phyloP scores from a whole-genome alignment of 2,888 invertebrate species.

The Drosophila peninsularis region DNA sequence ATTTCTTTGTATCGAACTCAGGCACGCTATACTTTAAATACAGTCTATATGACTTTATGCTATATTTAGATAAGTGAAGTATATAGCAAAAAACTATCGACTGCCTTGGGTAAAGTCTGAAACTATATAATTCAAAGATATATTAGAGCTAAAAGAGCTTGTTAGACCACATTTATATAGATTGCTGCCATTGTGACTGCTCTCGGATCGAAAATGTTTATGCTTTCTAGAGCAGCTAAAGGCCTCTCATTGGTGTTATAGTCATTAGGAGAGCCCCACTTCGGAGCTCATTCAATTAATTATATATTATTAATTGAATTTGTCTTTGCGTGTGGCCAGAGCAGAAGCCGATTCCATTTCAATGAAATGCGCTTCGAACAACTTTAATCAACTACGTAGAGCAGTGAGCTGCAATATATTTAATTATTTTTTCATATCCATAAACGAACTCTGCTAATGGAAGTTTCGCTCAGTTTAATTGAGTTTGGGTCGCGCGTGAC shows the following conservation, averaged over 20 bases:
- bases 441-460: constrained; percentile 66
- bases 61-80: neutral
- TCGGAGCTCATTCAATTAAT: constrained; percentile 7
- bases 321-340: constrained; percentile 23
- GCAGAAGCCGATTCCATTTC: constrained; percentile 17
- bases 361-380: constrained; percentile 16
- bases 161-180: neutral
- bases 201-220: neutral
- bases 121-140: neutral
- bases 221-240: neutral
- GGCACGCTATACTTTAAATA: neutral
- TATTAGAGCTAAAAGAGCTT: neutral
- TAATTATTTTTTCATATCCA: constrained; percentile 61
- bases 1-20: neutral
- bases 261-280: neutral
- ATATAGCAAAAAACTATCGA: too few relatives aligned
- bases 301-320: constrained; percentile 20
- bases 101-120: too few relatives aligned
- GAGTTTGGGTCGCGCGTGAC: constrained; percentile 67
- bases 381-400: constrained; percentile 13
- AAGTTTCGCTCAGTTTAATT: constrained; percentile 66
- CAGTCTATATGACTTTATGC: neutral
- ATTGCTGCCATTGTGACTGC: neutral
- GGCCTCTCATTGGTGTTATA: neutral
- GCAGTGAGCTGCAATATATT: constrained; percentile 32